Evolutionary conservation across 2,888 invertebrate species (phyloP).

Genomic region (Xestia xanthographa): DNA sequence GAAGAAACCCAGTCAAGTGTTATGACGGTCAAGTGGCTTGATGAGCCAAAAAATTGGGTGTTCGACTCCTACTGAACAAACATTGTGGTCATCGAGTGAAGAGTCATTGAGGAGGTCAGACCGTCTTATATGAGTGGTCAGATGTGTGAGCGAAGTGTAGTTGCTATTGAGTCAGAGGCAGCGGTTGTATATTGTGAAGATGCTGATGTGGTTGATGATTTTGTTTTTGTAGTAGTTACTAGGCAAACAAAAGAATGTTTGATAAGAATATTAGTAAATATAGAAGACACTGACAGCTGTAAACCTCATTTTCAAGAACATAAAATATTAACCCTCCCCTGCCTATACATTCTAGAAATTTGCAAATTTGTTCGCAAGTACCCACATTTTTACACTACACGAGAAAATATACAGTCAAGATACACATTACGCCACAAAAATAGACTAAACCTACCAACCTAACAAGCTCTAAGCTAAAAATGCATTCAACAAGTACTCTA

Average conservation of each 20-base stretch:
- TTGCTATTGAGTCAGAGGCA: conserved; percentile 36
- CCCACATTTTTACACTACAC: no score
- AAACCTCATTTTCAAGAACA: no score
- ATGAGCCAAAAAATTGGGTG: conserved; percentile 74
- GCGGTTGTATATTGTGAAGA: neutral
- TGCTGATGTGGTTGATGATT: conserved; percentile 9
- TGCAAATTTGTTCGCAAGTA: no score
- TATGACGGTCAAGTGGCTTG: conserved; percentile 72
- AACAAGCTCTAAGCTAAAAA: no score
- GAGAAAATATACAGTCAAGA: no score
- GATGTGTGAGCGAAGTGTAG: conserved; percentile 18
- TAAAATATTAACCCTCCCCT: no score
- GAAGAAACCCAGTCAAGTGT: conserved; percentile 73
- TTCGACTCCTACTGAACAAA: conserved; percentile 77
- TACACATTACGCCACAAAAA: no score
- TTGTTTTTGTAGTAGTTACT: conserved; percentile 8
- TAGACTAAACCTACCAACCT: no score
- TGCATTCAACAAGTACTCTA: no score
- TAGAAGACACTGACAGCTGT: no score
- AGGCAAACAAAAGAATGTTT: neutral
- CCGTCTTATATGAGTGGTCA: conserved; percentile 51
- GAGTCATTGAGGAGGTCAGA: conserved; percentile 66
- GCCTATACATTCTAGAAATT: no score
- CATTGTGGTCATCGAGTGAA: conserved; percentile 68
- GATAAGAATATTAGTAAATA: no score